Evolutionary conservation across 2,888 invertebrate genomes (phyloP).

Genomic region (Scaeva pyrastri): DNA sequence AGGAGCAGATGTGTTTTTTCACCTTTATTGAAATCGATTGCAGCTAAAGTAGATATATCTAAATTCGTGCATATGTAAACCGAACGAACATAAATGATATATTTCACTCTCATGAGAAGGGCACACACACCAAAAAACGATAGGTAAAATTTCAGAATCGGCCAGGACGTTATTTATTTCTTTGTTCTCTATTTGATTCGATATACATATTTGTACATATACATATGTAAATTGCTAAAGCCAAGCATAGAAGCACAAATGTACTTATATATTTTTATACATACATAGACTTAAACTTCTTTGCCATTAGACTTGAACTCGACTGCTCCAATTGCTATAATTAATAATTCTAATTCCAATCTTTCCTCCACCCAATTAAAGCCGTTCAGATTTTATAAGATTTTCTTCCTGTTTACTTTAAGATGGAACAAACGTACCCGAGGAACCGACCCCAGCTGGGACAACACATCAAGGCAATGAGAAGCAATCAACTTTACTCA

Average conservation of each 20-base stretch:
- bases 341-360: slow-evolving; percentile 66
- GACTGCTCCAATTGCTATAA: slow-evolving; percentile 58
- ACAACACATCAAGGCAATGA: slow-evolving; percentile 83
- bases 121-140: slow-evolving; percentile 3
- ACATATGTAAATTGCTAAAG: slow-evolving; percentile 48
- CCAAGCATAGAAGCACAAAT: slow-evolving; percentile 52
- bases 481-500: slow-evolving; percentile 83
- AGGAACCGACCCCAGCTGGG: slow-evolving; percentile 84
- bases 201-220: slow-evolving; percentile 64
- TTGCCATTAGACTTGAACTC: slow-evolving; percentile 58
- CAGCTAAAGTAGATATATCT: slow-evolving; percentile 67
- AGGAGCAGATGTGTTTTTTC: slow-evolving; percentile 68
- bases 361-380: slow-evolving; percentile 32
- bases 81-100: slow-evolving; percentile 47
- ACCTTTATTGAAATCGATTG: slow-evolving; percentile 75
- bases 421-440: slow-evolving; percentile 84
- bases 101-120: slow-evolving; percentile 44
- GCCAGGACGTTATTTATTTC: slow-evolving; percentile 74
- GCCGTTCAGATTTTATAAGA: too few species aligned
- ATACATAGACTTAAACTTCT: too few species aligned
- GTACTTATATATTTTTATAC: too few species aligned
- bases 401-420: slow-evolving; percentile 65
- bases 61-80: slow-evolving; percentile 69
- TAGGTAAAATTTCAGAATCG: slow-evolving; percentile 68
- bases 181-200: slow-evolving; percentile 71